Evolutionary conservation across 2,888 invertebrate species (phyloP).

Genomic region (Lingula anatina): DNA sequence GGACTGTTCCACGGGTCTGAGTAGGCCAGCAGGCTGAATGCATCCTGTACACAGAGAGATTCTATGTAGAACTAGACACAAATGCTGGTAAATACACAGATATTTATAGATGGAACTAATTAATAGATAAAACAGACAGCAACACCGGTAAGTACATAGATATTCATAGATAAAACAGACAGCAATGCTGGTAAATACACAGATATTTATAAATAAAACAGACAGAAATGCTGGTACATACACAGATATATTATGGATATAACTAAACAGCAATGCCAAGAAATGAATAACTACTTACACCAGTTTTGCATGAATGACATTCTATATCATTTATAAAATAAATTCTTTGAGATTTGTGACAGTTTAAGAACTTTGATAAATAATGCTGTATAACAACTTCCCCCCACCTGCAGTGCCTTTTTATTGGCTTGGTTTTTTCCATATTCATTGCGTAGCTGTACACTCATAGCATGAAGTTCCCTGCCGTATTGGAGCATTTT

Average conservation of each 20-base stretch:
- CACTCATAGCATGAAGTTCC: constrained; percentile 87
- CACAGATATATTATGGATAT: neutral
- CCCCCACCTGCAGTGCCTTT: constrained; percentile 79
- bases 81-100: neutral
- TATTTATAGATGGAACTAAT: neutral
- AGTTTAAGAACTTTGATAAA: no score
- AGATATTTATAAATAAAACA: neutral
- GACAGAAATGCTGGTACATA: neutral
- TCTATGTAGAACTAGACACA: no score
- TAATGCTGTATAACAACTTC: no score
- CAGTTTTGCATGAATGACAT: no score
- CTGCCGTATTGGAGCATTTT: constrained; percentile 91
- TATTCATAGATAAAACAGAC: neutral
- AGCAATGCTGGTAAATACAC: no score
- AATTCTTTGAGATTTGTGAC: no score
- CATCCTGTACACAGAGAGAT: constrained; percentile 65
- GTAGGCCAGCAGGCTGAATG: constrained; percentile 95
- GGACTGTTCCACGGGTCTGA: constrained; percentile 97
- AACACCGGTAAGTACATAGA: neutral
- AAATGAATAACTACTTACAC: neutral
- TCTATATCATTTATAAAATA: no score
- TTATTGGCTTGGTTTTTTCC: constrained; percentile 77
- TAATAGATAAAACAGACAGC: neutral
- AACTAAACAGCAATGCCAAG: no score
- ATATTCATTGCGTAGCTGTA: constrained; percentile 73